These are phyloP conservation scores for Ptiloglossa arizonensis DNA, from an alignment of 1,140 invertebrate genomes.

Conservation along the genomic window DNA sequence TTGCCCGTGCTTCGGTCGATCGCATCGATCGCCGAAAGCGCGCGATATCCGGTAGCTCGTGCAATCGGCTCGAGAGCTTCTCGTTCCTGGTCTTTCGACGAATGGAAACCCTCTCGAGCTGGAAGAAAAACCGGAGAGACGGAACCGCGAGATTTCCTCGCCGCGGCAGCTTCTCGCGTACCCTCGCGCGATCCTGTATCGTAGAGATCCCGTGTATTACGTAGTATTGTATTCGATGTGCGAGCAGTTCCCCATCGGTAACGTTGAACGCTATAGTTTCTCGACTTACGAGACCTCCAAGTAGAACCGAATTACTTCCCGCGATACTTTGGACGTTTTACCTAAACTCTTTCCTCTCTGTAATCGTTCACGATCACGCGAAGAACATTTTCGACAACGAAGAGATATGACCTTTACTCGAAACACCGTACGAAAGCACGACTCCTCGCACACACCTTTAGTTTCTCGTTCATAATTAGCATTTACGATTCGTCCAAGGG, in stretches of 20 bases:
- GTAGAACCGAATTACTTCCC: not conserved
- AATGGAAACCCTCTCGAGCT: slow-evolving; percentile 29
- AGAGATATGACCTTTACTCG: slow-evolving; percentile 34
- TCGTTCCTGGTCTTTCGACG: too few relatives aligned
- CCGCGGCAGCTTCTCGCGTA: not conserved
- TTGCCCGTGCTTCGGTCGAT: slow-evolving; percentile 71
- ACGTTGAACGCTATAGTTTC: not conserved
- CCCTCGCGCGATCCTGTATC: not conserved
- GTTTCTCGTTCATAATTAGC: slow-evolving; percentile 1
- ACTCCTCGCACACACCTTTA: slow-evolving; percentile 27
- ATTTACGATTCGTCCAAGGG: slow-evolving; percentile 36
- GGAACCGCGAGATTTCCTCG: not conserved
- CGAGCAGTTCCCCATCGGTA: not conserved
- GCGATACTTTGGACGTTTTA: not conserved
- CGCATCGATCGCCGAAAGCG: slow-evolving; percentile 63
- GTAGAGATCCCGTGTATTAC: not conserved
- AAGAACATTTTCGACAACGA: slow-evolving; percentile 15
- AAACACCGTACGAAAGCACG: slow-evolving; percentile 19
- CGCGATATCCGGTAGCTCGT: slow-evolving; percentile 31
- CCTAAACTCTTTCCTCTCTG: not conserved
- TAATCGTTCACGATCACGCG: not conserved
- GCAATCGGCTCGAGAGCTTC: slow-evolving; percentile 28
- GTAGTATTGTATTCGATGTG: not conserved
- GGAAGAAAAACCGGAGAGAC: not conserved
- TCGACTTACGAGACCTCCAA: not conserved